Percentiles rank a stretch among this genome's conserved stretches.
Evolutionary conservation across 2,888 invertebrate genomes (phyloP).

Genomic region (Anthophora plumipes): DNA sequence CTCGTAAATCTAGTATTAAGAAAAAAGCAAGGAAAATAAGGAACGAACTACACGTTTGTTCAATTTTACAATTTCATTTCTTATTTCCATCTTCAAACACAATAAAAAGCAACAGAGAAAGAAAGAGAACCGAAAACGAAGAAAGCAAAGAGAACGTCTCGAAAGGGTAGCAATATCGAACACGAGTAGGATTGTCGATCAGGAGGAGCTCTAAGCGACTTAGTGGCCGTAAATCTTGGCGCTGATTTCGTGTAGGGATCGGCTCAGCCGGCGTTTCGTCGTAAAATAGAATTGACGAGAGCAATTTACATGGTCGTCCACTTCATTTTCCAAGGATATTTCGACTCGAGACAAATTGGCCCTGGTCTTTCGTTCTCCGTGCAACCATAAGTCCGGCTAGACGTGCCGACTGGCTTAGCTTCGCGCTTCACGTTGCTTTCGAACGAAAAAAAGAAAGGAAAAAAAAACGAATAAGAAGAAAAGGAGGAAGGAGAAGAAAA

Average conservation of each 20-base stretch:
- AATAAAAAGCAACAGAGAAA: neutral
- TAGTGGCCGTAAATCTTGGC: slow-evolving; percentile 25
- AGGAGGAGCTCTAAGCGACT: slow-evolving; percentile 10
- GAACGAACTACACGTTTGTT: no score
- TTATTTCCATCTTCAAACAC: no score
- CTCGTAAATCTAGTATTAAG: no score
- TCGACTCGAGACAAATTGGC: slow-evolving; percentile 61
- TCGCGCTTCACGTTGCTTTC: neutral
- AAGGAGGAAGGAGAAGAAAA: neutral
- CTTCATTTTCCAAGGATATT: slow-evolving; percentile 59
- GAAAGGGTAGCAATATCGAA: slow-evolving; percentile 1
- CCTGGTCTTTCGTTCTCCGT: slow-evolving; percentile 23
- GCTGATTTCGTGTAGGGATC: slow-evolving; percentile 18
- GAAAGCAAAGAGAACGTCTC: neutral
- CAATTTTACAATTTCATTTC: no score
- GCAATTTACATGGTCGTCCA: slow-evolving; percentile 55
- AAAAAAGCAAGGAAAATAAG: no score
- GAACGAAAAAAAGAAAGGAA: neutral
- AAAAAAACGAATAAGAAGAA: neutral
- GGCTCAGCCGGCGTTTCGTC: slow-evolving; percentile 7
- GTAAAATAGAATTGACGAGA: slow-evolving; percentile 55
- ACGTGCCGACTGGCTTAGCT: slow-evolving; percentile 17
- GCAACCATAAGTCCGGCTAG: slow-evolving; percentile 37
- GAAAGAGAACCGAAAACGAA: neutral
- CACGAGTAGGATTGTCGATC: slow-evolving; percentile 11